Base-by-base conservation (phyloP, 2,797 vertebrate genomes). In the Tamandua tetradactyla region DNA sequence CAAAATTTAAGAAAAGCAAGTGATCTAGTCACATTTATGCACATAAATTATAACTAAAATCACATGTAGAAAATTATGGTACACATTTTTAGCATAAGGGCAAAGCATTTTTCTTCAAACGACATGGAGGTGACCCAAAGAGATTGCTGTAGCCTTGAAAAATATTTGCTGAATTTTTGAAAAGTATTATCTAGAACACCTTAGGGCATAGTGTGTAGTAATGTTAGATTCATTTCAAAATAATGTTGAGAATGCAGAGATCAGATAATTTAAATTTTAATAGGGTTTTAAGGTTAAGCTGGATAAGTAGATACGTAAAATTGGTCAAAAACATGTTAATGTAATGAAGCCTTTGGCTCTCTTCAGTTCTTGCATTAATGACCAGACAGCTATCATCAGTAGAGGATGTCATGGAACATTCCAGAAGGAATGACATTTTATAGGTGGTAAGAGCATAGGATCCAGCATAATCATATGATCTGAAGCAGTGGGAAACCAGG, bases 211-310 rank as follows among this genome's bases (percentile, higher is more conserved):
- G 40, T 91, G 91, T 96, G 69, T 85, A 94, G 94, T 97, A 94
- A 98, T 87, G 96, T 98, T 97, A 97, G 92, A 98, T 94, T 87
- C 61, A 66, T 97, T 98, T 94, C 97, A 97, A 96, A 98, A 97
- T 98, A 97, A 97, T 97, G 97, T 98, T 98, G 97, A 96, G 87
- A 87, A 97, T 98, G 96, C 97, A 98, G 97, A 97, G 98, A 99
- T 98, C 93, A 93, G 98, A 98, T 98, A 98, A 98, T 99, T 99
- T 98, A 98, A 97, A 98, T 98, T 98, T 98, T 99, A 99, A 99
- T 99, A 99, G 98, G 91, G 94, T 98, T 99, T 99, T 98, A 98
- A 98, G 98, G 96, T 98, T 98, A 97, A 99, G 97, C 98, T 97
- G 98, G 98, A 98, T 98, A 98, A 98, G 98, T 95, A 98, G 98